Evolutionary conservation across 2,797 vertebrate species (phyloP).

Genomic region (Poeciliopsis gracilis): DNA sequence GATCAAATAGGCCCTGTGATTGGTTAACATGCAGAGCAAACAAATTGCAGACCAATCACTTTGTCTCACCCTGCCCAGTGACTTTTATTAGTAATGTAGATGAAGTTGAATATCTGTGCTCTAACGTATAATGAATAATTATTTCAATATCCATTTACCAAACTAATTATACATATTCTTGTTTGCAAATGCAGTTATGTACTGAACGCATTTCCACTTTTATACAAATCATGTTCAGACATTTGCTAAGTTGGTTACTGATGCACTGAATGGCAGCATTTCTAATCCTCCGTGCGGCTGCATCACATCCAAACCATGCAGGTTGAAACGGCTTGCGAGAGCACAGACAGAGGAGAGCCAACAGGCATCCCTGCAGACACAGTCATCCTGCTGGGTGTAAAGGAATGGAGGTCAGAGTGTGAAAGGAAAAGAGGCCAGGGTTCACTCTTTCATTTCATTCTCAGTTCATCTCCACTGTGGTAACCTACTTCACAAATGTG

Average conservation of each 20-base stretch:
- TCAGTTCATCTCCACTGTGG: constrained; percentile 2
- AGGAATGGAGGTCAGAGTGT: constrained; percentile 35
- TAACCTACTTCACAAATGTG: constrained; percentile 22
- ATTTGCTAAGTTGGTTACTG: neutral
- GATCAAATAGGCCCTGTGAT: neutral
- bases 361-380: neutral
- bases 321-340: constrained; percentile 1
- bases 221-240: neutral
- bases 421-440: constrained; percentile 40
- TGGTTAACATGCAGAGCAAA: neutral
- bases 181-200: neutral
- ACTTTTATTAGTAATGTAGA: neutral
- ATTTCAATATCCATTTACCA: neutral
- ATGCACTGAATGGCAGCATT: neutral
- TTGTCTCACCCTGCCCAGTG: neutral
- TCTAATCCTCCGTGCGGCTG: neutral
- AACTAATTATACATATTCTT: neutral
- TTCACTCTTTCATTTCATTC: constrained; percentile 41
- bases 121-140: neutral
- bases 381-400: constrained; percentile 33
- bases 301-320: neutral
- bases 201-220: neutral
- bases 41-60: neutral
- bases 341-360: constrained; percentile 8
- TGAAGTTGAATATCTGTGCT: neutral